Conservation (phyloP, 2,113 vertebrate genomes). For the Phodopus roborovskii region DNA sequence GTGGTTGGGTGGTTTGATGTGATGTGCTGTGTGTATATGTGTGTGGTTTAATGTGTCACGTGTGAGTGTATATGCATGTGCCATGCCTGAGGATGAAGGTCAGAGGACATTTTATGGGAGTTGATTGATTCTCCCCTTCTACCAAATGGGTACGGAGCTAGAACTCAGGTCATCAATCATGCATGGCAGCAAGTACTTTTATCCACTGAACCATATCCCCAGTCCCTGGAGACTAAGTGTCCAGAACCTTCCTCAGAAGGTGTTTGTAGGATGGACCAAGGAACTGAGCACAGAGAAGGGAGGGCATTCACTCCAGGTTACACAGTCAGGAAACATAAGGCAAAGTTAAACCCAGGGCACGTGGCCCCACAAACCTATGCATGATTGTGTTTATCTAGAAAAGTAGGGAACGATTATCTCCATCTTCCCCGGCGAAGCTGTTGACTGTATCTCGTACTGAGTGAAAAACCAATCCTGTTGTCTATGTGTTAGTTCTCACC, state of each 20-base stretch:
- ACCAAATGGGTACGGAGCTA: background rate
- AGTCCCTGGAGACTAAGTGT: background rate
- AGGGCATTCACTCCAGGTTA: background rate
- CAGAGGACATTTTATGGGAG: background rate
- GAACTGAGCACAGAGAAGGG: background rate
- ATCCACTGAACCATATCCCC: background rate
- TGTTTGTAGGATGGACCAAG: background rate
- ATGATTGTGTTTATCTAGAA: background rate
- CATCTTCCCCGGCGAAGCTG: background rate
- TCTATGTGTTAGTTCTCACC: background rate
- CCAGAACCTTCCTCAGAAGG: background rate
- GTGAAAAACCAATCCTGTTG: background rate
- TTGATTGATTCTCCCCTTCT: background rate
- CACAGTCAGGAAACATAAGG: background rate
- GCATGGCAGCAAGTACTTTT: background rate
- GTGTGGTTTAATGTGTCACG: background rate
- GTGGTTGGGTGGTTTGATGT: background rate
- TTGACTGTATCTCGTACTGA: background rate
- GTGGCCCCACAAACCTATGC: background rate
- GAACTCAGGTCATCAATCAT: background rate
- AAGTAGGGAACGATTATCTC: background rate
- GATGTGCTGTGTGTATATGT: background rate
- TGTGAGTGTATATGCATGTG: background rate
- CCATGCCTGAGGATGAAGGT: background rate
- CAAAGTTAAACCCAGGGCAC: background rate